phyloP scores from a whole-genome alignment of 1,140 invertebrate species.

The Heterodera carotae region DNA sequence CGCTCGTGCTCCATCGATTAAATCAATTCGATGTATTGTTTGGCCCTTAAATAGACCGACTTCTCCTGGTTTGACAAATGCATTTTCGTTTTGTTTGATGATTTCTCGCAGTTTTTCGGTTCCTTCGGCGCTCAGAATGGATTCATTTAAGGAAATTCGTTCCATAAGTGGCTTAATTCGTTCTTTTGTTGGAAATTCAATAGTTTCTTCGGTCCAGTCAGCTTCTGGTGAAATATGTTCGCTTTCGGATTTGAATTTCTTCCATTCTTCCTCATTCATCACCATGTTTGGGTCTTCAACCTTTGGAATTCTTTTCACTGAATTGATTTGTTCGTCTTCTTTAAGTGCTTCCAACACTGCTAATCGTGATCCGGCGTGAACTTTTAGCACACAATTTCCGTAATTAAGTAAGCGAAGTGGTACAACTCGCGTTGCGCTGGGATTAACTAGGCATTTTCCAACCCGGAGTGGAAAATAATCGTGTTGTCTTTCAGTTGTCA shows the following conservation, averaged over 20 bases:
- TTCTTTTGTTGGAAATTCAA: neutral
- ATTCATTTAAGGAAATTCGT: neutral
- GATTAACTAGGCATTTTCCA: conserved; percentile 11
- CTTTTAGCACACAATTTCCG: conserved; percentile 13
- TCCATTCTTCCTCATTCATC: neutral
- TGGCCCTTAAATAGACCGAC: conserved; percentile 35
- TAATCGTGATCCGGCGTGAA: conserved; percentile 9
- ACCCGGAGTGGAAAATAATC: conserved; percentile 16
- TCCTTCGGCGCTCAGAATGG: neutral
- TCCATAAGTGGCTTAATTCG: neutral
- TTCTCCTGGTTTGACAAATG: conserved; percentile 17
- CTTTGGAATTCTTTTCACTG: neutral
- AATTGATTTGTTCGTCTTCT: neutral
- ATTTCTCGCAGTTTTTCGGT: neutral
- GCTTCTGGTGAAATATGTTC: conserved; percentile 26
- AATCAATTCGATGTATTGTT: conserved; percentile 19
- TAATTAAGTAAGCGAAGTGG: conserved; percentile 29
- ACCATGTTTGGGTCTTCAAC: neutral
- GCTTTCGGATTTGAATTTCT: conserved; percentile 11
- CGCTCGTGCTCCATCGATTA: neutral
- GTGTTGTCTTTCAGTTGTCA: neutral
- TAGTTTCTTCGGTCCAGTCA: neutral
- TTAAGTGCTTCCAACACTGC: neutral
- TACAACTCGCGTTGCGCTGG: conserved; percentile 13
- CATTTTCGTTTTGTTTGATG: neutral